Evolutionary conservation across 2,113 vertebrate genomes (phyloP).

Genomic region (Shinisaurus crocodilurus): DNA sequence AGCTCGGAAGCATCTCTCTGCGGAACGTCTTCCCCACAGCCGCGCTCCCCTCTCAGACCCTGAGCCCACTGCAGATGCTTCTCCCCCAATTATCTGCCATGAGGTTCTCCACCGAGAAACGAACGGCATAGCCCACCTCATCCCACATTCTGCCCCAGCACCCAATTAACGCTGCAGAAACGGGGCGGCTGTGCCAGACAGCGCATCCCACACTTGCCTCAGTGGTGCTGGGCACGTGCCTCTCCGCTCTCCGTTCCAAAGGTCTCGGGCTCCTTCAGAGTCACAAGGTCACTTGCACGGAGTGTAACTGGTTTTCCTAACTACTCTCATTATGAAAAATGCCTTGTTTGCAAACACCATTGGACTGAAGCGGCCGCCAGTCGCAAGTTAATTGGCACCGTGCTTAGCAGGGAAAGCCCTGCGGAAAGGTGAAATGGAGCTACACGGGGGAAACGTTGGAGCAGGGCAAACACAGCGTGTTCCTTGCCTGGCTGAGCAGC

Average conservation of each 20-base stretch:
- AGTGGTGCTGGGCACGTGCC: neutral
- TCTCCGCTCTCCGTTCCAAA: neutral
- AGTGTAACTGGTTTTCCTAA: neutral
- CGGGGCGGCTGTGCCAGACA: neutral
- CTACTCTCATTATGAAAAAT: neutral
- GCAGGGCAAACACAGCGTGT: neutral
- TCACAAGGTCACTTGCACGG: neutral
- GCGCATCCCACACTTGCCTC: no score
- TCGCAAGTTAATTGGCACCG: neutral
- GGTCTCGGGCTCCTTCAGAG: neutral
- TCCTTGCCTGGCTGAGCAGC: neutral
- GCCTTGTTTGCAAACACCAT: neutral
- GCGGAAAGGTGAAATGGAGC: neutral
- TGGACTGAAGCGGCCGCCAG: neutral
- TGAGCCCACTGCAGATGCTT: neutral
- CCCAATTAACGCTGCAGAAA: neutral
- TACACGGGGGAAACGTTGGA: neutral
- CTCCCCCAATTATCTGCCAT: neutral
- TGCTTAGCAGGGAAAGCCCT: neutral
- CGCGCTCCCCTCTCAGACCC: neutral
- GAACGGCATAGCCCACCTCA: neutral
- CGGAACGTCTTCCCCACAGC: neutral
- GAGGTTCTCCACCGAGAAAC: neutral
- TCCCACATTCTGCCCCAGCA: neutral
- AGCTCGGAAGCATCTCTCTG: neutral